Evolutionary conservation across 2,888 invertebrate species (phyloP), one percentile per base, ranked within the genome.

Genomic region (Lithosia quadra): DNA sequence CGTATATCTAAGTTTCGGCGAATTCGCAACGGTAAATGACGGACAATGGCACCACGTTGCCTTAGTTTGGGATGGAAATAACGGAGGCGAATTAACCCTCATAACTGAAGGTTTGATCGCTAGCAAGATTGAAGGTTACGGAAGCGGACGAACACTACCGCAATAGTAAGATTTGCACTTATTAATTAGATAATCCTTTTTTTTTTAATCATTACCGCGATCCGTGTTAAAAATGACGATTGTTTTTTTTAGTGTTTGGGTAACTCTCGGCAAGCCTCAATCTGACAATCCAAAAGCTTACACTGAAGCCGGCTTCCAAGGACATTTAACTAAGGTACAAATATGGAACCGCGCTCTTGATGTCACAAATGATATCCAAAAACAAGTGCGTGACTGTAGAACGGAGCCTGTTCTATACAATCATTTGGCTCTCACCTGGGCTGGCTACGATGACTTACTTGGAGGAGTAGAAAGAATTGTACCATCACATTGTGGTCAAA

Each of bases 41-140:
- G 99, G 99, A 5, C 98, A 98, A 87, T 99, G 99, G 99, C 99
- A 99, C 94, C 99, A 99, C 85, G 97, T 99, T 39, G 98, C 98
- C 55, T 96, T 99, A 65, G 97, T 98, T n/a, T 99, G 99, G 99
- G 97, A 98, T 85, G 98, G 99, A 55, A 96, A 96, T 71, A 97
- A 97, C 67, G 97, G 97, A 8, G 99, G 99, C 24, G 97, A 97
- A 88, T 93, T 99, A 59, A 98, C 98, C 67, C 95, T 99, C 33
- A 98, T 99, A 64, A 99, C 99, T n/a, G 99, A 99, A 95, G 99
- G 99, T 58, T 96, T 99, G 63, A 98, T 99, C 76, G 98, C 99
- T 39, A 99, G 98, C 89, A 98, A 98, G 90, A 96, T 98, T 75
- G 98, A 98, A 90, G 98, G 98, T 73, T 99, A 99, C 82, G 98